Conservation (phyloP, 2,888 invertebrate genomes). For the Drosophila kambysellisi region DNA sequence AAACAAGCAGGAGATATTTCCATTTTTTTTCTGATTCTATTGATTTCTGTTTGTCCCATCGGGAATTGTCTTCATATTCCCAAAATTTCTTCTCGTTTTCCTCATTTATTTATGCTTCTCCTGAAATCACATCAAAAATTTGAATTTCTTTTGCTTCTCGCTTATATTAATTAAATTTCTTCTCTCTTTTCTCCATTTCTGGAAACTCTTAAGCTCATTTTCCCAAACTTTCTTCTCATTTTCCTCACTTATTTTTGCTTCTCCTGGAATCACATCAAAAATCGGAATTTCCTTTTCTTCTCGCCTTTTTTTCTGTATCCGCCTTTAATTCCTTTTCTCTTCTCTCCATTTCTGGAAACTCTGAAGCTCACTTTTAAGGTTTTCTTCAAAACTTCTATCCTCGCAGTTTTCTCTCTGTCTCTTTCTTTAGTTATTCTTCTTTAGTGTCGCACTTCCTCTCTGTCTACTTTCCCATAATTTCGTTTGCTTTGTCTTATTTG, state of each 20-base stretch:
- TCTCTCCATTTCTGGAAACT: neutral
- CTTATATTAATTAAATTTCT: neutral
- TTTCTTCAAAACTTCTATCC: neutral
- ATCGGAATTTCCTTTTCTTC: neutral
- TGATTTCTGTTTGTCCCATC: neutral
- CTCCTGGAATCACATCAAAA: neutral
- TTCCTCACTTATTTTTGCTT: neutral
- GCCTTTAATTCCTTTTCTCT: neutral
- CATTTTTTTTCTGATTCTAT: neutral
- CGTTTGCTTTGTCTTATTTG: conserved; percentile 40
- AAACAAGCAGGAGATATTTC: neutral
- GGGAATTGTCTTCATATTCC: neutral
- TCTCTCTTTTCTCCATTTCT: neutral
- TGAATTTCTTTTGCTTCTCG: neutral
- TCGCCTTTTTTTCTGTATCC: neutral
- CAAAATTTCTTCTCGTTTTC: neutral
- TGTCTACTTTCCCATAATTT: conserved; percentile 2
- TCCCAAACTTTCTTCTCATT: neutral
- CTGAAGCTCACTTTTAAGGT: no score
- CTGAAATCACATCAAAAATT: neutral
- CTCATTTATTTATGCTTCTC: no score
- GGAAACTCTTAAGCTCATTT: neutral
- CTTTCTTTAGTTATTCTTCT: neutral
- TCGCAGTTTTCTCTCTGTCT: neutral
- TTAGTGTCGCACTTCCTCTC: neutral